Evolutionary conservation across 2,797 vertebrate species (phyloP), one percentile per base, ranked within the genome.

Genomic region (Iguana delicatissima): DNA sequence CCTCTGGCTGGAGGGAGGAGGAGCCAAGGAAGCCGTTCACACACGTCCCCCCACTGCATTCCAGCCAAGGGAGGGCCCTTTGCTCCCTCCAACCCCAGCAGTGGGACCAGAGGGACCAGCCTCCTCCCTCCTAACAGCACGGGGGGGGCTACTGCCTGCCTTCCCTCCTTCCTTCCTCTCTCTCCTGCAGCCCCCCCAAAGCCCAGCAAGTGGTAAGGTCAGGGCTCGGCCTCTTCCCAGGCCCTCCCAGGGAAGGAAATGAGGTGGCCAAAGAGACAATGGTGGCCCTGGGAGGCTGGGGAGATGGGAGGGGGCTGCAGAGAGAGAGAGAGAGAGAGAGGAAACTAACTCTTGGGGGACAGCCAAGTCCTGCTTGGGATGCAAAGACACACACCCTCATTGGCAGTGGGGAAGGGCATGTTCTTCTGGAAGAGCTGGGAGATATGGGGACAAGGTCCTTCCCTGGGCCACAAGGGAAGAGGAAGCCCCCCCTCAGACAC

Each of bases 161-260:
- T 38, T 2, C 73, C 16, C 38, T 7, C 73, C n/a, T 20, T 38
- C 35, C n/a, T 74, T 16, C 73, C 73, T 38, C 5, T 10, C 10
- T 10, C 0, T n/a, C 32, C 69, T 5, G 32, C 73, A 16, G 1
- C 35, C 14, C 73, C n/a, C 73, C 35, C 73, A 16, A 1, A 22
- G 7, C 12, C 9, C 26, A 22, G 24, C 35, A 0, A 0, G 1
- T 3, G n/a, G 4, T 13, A 38, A n/a, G 88, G 72, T 69, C 86
- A 80, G 59, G n/a, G 24, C 42, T 13, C 76, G 46, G 46, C 76
- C 77, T 55, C 67, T 29, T 76, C 92, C 93, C 62, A 72, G 89
- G 92, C 87, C 93, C 94, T 92, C 89, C 83, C 93, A 90, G 87
- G 7, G 76, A 83, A 42, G 38, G 72, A 72, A 38, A 14, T 26